Percentiles rank a stretch among this genome's conserved stretches.
Conservation (phyloP, 1,140 invertebrate species). For the Drosophila subpulchrella region DNA sequence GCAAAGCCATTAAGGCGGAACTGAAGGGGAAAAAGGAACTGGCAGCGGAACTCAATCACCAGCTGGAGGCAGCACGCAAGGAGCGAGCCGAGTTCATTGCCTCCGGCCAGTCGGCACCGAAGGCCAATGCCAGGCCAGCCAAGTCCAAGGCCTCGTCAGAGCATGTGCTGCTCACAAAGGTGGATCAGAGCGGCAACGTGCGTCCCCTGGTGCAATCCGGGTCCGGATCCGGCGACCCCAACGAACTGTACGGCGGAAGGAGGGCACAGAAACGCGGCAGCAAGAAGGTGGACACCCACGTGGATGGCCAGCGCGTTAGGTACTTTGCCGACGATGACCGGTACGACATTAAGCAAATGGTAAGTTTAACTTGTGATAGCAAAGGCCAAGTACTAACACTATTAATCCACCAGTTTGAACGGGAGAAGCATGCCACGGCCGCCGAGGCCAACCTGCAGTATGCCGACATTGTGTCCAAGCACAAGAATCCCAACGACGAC, state of each 20-base stretch:
- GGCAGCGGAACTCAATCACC: conserved; percentile 89
- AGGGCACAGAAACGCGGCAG: conserved; percentile 85
- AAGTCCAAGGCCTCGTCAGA: conserved; percentile 21
- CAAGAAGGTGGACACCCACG: conserved; percentile 90
- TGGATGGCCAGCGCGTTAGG: conserved; percentile 89
- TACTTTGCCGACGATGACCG: conserved; percentile 97
- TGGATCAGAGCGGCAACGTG: conserved; percentile 88
- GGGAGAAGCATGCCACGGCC: conserved; percentile 93
- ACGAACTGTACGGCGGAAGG: conserved; percentile 69
- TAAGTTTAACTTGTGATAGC: conserved; percentile 81
- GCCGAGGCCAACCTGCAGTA: conserved; percentile 94
- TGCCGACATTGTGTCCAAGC: conserved; percentile 89
- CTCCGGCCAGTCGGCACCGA: conserved; percentile 5
- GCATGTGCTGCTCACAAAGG: conserved; percentile 90
- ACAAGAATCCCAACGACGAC: conserved; percentile 90
- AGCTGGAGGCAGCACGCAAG: conserved; percentile 90
- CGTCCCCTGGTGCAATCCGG: conserved; percentile 85
- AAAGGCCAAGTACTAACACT: neutral
- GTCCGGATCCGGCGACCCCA: conserved; percentile 9
- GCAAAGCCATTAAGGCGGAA: conserved; percentile 96
- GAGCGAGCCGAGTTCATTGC: conserved; percentile 84
- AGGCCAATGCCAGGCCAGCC: neutral
- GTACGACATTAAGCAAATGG: conserved; percentile 94
- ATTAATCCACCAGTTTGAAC: conserved; percentile 89
- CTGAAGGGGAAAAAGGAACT: conserved; percentile 92